Evolutionary conservation across 2,888 invertebrate species (phyloP), one percentile per base, ranked within the genome.

Genomic region (Dione vanillae): DNA sequence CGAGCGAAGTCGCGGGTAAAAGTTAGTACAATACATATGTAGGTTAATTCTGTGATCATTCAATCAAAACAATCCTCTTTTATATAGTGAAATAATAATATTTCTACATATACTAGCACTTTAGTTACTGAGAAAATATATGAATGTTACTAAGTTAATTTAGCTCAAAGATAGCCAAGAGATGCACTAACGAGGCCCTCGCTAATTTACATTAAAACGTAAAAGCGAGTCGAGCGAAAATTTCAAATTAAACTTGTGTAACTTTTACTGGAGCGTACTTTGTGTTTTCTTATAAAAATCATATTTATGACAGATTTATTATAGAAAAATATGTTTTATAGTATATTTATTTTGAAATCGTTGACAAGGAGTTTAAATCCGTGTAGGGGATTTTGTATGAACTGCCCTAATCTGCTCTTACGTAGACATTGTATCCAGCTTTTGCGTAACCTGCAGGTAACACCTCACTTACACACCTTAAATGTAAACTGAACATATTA

Each of bases 171-270:
- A 45, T 27, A 27, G 27, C n/a, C 10, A 6, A 56, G 27, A 61
- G 59, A 43, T 43, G 43, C 43, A 43, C 27, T 27, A 61, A 61
- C 43, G 27, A 61, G 59, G 27, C n/a, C 27, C 10, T 43, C 37
- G 59, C 27, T 43, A 43, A 61, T 61, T 59, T 43, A 20, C 43
- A 43, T 61, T 61, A 43, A 41, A 43, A 43, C 43, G 20, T 43
- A 59, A 59, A 43, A 43, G 43, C n/a, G 20, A 61, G 27, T 43
- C 41, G 11, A 43, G 43, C 59, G 19, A n/a, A 1, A 2, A 40
- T 12, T 41, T 37, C n/a, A 27, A 61, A 61, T 20, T 43, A 6
- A n/a, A 43, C 8, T 27, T 61, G 43, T 54, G n/a, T 61, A n/a
- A 27, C 41, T 43, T 43, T 59, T 10, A 10, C 59, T 41, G 20